phyloP scores from a whole-genome alignment of 2,888 invertebrate species.

The Phragmatobia fuliginosa region DNA sequence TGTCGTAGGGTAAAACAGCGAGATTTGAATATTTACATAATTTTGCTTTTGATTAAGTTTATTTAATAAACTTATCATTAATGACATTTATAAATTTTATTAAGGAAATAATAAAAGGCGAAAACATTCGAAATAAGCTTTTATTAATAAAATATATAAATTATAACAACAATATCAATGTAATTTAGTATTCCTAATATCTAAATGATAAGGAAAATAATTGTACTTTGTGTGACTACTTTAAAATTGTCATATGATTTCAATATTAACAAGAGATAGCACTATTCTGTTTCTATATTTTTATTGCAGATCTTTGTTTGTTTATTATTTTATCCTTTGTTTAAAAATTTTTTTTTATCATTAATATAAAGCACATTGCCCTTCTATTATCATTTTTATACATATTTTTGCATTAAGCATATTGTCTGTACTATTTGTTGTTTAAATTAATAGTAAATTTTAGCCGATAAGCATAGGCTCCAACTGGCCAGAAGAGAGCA shows the following conservation, averaged over 20 bases:
- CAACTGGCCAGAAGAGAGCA: slow-evolving; percentile 91
- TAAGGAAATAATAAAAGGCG: slow-evolving; percentile 4
- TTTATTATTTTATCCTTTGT: not conserved
- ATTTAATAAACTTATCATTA: not conserved
- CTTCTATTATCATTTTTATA: not conserved
- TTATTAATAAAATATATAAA: slow-evolving; percentile 39
- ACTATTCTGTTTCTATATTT: no score
- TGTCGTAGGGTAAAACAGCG: slow-evolving; percentile 54
- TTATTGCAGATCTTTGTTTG: not conserved
- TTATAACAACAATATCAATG: slow-evolving; percentile 3
- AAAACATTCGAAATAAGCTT: slow-evolving; percentile 21
- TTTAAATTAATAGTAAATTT: slow-evolving; percentile 15
- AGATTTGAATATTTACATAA: slow-evolving; percentile 62
- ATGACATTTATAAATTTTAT: not conserved
- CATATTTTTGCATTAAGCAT: slow-evolving; percentile 4
- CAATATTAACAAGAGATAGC: not conserved
- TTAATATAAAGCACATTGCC: slow-evolving; percentile 9
- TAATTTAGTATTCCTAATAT: slow-evolving; percentile 1
- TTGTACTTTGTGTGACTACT: slow-evolving; percentile 18
- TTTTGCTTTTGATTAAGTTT: not conserved
- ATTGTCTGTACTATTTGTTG: slow-evolving; percentile 1
- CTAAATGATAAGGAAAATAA: not conserved
- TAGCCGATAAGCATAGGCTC: slow-evolving; percentile 84
- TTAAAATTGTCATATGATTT: not conserved
- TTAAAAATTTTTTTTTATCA: not conserved